Evolutionary conservation across 1,140 invertebrate genomes (phyloP).

Genomic region (Drosophila hydei): DNA sequence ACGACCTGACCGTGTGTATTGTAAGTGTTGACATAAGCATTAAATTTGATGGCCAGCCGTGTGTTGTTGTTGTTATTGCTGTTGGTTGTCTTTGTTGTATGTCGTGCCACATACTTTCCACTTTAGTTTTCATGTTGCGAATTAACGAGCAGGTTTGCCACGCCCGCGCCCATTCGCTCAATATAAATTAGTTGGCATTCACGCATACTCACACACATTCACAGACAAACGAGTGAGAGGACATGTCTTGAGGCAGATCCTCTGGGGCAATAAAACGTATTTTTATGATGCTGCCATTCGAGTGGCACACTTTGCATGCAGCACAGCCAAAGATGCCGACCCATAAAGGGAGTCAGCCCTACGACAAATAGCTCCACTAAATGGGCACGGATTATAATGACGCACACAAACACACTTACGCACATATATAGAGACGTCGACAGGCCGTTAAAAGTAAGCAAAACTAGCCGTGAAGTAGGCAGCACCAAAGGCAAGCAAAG

Average conservation of each 20-base stretch:
- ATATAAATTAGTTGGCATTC: conserved; percentile 75
- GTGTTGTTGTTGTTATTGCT: conserved; percentile 25
- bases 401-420: conserved; percentile 27
- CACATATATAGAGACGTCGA: conserved; percentile 10
- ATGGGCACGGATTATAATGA: conserved; percentile 82
- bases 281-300: conserved; percentile 73
- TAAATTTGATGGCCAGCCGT: conserved; percentile 70
- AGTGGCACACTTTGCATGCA: conserved; percentile 76
- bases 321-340: conserved; percentile 42
- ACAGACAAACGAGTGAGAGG: conserved; percentile 34
- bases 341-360: conserved; percentile 77
- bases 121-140: conserved; percentile 79
- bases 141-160: conserved; percentile 68
- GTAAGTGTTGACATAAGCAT: conserved; percentile 81
- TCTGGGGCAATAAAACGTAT: conserved; percentile 77
- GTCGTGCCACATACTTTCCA: conserved; percentile 63
- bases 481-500: conserved; percentile 61
- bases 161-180: conserved; percentile 33
- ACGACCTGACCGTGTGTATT: conserved; percentile 62
- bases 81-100: conserved; percentile 12
- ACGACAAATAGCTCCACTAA: conserved; percentile 78
- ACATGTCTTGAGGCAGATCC: conserved; percentile 75
- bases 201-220: conserved; percentile 19
- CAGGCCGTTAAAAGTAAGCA: conserved; percentile 72
- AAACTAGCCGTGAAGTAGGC: conserved; percentile 73